Evolutionary conservation across 2,797 vertebrate species (phyloP), one percentile per base, ranked within the genome.

Genomic region (Sciurus carolinensis): DNA sequence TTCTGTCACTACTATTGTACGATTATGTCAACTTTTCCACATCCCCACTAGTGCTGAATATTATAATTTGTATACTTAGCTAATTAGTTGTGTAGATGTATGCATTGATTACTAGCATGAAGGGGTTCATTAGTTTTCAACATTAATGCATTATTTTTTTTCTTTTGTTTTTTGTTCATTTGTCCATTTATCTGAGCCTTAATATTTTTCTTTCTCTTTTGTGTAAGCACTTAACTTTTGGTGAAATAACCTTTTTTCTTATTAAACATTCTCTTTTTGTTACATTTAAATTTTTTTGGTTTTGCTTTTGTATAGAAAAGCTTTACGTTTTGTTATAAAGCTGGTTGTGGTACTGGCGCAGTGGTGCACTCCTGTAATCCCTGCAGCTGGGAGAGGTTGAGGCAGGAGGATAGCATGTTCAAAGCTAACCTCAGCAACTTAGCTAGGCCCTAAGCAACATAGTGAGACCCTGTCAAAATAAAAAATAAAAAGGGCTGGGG

Each of bases 271-370:
- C 87, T 10, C 24, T 44, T 87, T 57, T 47, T 90, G 36, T 47
- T 87, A 82, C n/a, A 69, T 33, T 86, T 84, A 80, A 47, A 44
- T 72, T 72, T 73, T 39, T 86, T 86, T 44, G 13, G 28, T 59
- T 90, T 94, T 92, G 52, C 28, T 93, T 95, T 77, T 42, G 77
- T 66, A 17, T 36, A 87, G 54, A 86, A 86, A 87, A 92, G 5
- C 4, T 81, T 80, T 50, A 86, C 13, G 50, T 87, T 50, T 91
- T 82, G 7, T 57, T 57, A 6, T 57, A 57, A 57, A 57, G 54
- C 20, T 57, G 54, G 54, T 57, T 57, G 20, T 57, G 20, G 54
- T 57, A 57, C 54, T 18, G 17, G 54, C 20, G 24, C 24, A 11
- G 24, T 9, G 24, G 57, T 26, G 9, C 9, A 26, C 57, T 0